These are phyloP conservation scores for Corythoichthys intestinalis DNA, from an alignment of 2,113 vertebrate species.

Conservation along the genomic window DNA sequence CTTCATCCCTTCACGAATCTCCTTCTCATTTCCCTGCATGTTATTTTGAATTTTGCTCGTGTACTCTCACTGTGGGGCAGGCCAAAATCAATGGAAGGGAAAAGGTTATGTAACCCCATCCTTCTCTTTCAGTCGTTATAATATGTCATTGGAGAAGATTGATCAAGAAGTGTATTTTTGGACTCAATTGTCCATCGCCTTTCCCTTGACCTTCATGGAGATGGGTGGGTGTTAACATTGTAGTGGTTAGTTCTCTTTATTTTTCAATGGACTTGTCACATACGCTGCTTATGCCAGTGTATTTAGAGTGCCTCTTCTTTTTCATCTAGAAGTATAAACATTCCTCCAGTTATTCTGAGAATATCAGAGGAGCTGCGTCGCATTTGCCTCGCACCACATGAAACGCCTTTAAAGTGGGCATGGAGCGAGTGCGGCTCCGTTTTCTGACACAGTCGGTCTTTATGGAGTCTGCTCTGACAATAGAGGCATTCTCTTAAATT, in stretches of 20 bases:
- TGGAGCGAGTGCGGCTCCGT: background rate
- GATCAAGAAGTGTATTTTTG: conserved; percentile 69
- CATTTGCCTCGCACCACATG: conserved; percentile 1
- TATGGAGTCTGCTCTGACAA: conserved; percentile 24
- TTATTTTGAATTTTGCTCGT: conserved; percentile 52
- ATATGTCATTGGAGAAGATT: conserved; percentile 67
- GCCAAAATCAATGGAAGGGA: conserved; percentile 62
- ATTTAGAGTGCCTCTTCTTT: background rate
- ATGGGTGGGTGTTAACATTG: conserved; percentile 12
- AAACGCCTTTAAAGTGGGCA: conserved; percentile 13
- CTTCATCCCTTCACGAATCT: conserved; percentile 8
- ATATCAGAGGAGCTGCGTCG: conserved; percentile 4
- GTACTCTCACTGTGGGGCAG: conserved; percentile 34
- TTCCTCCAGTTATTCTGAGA: background rate
- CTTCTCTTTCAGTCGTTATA: conserved; percentile 47
- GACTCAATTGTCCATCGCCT: conserved; percentile 22
- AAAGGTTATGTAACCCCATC: conserved; percentile 65
- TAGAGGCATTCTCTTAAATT: conserved; percentile 36
- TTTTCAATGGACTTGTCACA: conserved; percentile 10
- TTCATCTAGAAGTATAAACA: conserved; percentile 9
- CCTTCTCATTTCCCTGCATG: conserved; percentile 44
- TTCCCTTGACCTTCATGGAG: conserved; percentile 52
- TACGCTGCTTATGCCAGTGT: background rate
- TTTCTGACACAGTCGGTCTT: conserved; percentile 1
- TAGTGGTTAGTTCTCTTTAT: conserved; percentile 7